Conservation (phyloP, 2,113 vertebrate genomes). For the Clinocottus analis region DNA sequence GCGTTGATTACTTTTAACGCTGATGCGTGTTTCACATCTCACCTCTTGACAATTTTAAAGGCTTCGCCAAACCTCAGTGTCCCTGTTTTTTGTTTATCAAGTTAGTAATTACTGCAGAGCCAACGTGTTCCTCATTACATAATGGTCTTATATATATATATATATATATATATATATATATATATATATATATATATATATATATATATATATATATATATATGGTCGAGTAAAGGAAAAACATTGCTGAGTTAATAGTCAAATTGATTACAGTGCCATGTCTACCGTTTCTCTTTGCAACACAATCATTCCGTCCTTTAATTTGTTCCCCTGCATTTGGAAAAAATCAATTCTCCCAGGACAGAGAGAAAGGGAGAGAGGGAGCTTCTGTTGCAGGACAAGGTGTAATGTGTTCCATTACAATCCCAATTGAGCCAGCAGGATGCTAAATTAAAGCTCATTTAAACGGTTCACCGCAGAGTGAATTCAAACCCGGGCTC, state of each 20-base stretch:
- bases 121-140: conserved; percentile 63
- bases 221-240: conserved; percentile 59
- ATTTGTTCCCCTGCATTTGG: conserved; percentile 74
- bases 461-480: conserved; percentile 69
- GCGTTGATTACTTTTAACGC: conserved; percentile 50
- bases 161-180: too few species aligned
- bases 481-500: conserved; percentile 57
- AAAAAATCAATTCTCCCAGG: conserved; percentile 78
- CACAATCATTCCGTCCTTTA: conserved; percentile 75
- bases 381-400: conserved; percentile 67
- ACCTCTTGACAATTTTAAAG: conserved; percentile 63
- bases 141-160: too few species aligned
- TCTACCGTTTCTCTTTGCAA: conserved; percentile 70
- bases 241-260: conserved; percentile 73
- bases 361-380: conserved; percentile 41
- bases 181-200: too few species aligned
- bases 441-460: conserved; percentile 78
- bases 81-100: conserved; percentile 66
- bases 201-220: too few species aligned
- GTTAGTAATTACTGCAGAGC: conserved; percentile 60
- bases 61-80: conserved; percentile 48
- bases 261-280: conserved; percentile 74
- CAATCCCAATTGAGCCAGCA: conserved; percentile 74
- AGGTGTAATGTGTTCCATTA: conserved; percentile 77
- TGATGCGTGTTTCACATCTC: conserved; percentile 41